phyloP scores from a whole-genome alignment of 1,140 invertebrate species.

The Choristoneura fumiferana region DNA sequence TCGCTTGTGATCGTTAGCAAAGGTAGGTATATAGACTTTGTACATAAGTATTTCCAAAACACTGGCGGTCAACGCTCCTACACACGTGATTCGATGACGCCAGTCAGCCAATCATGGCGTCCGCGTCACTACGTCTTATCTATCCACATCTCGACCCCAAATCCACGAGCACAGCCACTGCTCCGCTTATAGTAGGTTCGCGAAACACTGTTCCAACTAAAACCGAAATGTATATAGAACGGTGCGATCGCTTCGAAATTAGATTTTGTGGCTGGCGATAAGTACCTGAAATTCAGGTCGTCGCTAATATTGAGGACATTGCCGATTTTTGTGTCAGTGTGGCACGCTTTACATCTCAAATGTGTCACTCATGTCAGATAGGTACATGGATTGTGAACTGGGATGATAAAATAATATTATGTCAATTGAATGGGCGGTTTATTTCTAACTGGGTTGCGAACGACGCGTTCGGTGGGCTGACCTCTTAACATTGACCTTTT shows the following conservation, averaged over 20 bases:
- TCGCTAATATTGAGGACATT: slow-evolving; percentile 47
- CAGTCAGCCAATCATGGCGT: slow-evolving; percentile 33
- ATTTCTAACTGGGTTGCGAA: not conserved
- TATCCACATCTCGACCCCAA: not conserved
- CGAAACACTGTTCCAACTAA: not conserved
- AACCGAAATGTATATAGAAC: not conserved
- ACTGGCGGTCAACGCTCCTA: slow-evolving; percentile 60
- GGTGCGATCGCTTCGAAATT: not conserved
- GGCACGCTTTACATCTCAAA: slow-evolving; percentile 4
- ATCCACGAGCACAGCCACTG: not conserved
- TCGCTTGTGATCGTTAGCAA: not conserved
- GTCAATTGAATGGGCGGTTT: not conserved
- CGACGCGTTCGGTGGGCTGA: not conserved
- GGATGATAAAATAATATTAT: not conserved
- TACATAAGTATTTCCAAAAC: slow-evolving; percentile 62
- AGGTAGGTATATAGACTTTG: not conserved
- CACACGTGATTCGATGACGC: slow-evolving; percentile 66
- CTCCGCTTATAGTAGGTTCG: not conserved
- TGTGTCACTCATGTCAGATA: not conserved
- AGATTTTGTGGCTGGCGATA: slow-evolving; percentile 43
- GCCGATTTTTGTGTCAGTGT: slow-evolving; percentile 35
- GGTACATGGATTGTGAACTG: not conserved
- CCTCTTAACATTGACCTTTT: slow-evolving; percentile 18
- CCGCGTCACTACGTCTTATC: not conserved
- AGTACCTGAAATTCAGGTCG: slow-evolving; percentile 60